phyloP scores from a whole-genome alignment of 2,888 invertebrate genomes.

The Morinoia aosen region DNA sequence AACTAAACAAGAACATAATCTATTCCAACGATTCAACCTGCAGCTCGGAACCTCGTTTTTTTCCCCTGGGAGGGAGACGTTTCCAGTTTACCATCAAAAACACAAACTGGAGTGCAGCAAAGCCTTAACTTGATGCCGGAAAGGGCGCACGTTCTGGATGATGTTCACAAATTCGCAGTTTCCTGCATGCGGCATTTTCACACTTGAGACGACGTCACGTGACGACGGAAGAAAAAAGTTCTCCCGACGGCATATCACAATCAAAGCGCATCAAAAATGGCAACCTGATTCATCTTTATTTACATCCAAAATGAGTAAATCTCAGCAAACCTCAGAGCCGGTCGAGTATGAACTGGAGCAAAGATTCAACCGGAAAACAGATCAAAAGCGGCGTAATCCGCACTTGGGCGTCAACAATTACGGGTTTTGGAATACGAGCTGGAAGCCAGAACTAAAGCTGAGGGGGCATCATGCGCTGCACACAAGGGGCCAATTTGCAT shows the following conservation, averaged over 20 bases:
- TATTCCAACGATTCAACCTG: no score
- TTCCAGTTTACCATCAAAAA: neutral
- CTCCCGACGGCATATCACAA: neutral
- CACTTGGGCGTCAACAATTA: neutral
- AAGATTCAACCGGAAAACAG: neutral
- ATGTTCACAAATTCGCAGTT: neutral
- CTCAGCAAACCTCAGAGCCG: neutral
- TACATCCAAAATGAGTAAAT: neutral
- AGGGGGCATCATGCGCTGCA: neutral
- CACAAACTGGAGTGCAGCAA: neutral
- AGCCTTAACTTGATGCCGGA: neutral
- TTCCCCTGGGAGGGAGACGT: neutral
- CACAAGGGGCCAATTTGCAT: neutral
- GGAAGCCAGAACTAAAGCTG: slow-evolving; percentile 18
- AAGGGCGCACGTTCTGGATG: neutral
- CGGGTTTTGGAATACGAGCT: neutral
- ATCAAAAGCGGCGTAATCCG: neutral
- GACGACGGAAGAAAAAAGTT: no score
- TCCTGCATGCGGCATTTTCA: no score
- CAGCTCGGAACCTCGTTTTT: no score
- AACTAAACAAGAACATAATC: no score
- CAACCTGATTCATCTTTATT: neutral
- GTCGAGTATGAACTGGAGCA: neutral
- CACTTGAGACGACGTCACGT: no score
- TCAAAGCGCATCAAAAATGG: neutral